A percentile compares a stretch with the other conserved stretches of the same genome.
Evolutionary conservation across 2,888 invertebrate species (phyloP).

Genomic region (Osmoderma eremita): DNA sequence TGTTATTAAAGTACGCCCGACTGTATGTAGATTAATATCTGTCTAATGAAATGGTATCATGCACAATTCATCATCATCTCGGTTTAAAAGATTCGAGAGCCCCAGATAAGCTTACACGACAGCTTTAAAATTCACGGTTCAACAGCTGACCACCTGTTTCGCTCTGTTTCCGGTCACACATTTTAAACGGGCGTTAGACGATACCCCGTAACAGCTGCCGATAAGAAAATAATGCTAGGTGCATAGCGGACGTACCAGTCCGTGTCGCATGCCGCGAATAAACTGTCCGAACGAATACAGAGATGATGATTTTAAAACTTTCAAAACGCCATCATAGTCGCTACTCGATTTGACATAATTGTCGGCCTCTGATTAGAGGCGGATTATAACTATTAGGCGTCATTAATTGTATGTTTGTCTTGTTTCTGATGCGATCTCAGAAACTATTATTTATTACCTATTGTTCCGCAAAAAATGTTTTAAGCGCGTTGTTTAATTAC

Average conservation of each 20-base stretch:
- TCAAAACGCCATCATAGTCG: neutral
- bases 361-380: slow-evolving; percentile 14
- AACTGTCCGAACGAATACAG: neutral
- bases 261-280: neutral
- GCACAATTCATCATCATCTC: slow-evolving; percentile 37
- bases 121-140: slow-evolving; percentile 47
- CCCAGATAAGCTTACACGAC: slow-evolving; percentile 41
- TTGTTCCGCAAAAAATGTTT: slow-evolving; percentile 19
- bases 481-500: slow-evolving; percentile 29
- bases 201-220: slow-evolving; percentile 40
- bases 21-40: slow-evolving; percentile 24
- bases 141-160: slow-evolving; percentile 48
- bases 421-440: slow-evolving; percentile 22
- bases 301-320: slow-evolving; percentile 18
- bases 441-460: slow-evolving; percentile 31
- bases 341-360: slow-evolving; percentile 18
- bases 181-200: slow-evolving; percentile 44
- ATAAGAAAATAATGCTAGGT: slow-evolving; percentile 16
- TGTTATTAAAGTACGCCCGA: slow-evolving; percentile 23
- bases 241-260: slow-evolving; percentile 2
- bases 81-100: slow-evolving; percentile 26
- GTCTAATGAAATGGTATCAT: slow-evolving; percentile 33
- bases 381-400: slow-evolving; percentile 6
- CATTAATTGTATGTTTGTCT: slow-evolving; percentile 21
- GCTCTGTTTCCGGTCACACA: slow-evolving; percentile 46